Percentiles rank a stretch among this genome's conserved stretches.
phyloP scores from a whole-genome alignment of 64 coral and sea anemone species.

The Astreopora myriophthalma region DNA sequence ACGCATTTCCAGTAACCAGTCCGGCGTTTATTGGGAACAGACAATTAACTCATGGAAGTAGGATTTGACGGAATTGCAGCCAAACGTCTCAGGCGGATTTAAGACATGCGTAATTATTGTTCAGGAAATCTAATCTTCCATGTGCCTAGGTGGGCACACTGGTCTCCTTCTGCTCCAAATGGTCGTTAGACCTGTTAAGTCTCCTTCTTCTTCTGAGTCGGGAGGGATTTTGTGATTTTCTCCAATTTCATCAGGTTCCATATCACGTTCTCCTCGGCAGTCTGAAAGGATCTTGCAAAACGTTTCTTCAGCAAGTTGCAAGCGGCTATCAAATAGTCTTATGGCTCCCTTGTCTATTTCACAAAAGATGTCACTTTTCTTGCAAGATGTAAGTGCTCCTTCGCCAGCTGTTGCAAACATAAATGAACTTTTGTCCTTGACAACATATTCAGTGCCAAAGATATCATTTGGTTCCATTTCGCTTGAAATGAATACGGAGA shows the following conservation, averaged over 20 bases:
- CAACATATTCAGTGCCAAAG: slow-evolving; percentile 29
- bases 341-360: slow-evolving; percentile 26
- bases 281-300: slow-evolving; percentile 69
- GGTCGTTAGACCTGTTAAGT: slow-evolving; percentile 26
- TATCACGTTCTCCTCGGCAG: slow-evolving; percentile 30
- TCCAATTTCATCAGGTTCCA: slow-evolving; percentile 47
- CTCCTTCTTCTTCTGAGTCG: slow-evolving; percentile 48
- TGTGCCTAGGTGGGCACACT: slow-evolving; percentile 26
- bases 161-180: slow-evolving; percentile 51
- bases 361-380: slow-evolving; percentile 44
- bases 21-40: too few relatives aligned
- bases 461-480: slow-evolving; percentile 15
- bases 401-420: slow-evolving; percentile 41
- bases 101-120: neutral
- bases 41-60: too few relatives aligned
- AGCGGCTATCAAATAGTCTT: neutral
- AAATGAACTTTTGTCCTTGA: slow-evolving; percentile 45
- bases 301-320: slow-evolving; percentile 10
- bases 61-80: neutral
- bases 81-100: neutral
- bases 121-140: slow-evolving; percentile 39
- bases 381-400: slow-evolving; percentile 8
- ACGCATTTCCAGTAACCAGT: too few relatives aligned
- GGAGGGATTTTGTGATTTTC: slow-evolving; percentile 30
- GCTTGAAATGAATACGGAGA: slow-evolving; percentile 37